Base-by-base conservation (phyloP, 2,113 vertebrate species). In the Riparia riparia region DNA sequence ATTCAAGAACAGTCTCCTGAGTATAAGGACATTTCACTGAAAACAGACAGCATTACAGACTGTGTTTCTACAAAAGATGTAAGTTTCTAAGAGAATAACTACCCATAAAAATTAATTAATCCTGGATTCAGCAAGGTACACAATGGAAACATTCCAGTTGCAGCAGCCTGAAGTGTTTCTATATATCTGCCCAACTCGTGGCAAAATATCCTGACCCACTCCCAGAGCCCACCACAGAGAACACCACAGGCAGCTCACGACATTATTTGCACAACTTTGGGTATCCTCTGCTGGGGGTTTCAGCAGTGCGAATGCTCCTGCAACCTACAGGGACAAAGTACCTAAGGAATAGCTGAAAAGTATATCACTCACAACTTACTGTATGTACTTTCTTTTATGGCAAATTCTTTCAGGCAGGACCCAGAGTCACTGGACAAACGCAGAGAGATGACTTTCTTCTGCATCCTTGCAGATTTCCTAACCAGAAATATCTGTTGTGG, bases 381-480 rank as follows among this genome's bases (percentile, higher is more conserved):
- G 96, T 99, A 99, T 72, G 98, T 98, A 96, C 98, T 99, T 96
- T 99, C 99, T 97, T 98, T 99, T 92, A 99, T 98, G 41, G 98
- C 95, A 96, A 99, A 98, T 95, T 99, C 98, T 63, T 98, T 98
- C 41, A 99, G 95, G 25, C 97, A 95, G 45, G 94, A 88, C 73
- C 96, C 98, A 32, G 95, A 97, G 47, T 97, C 97, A 60, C 94
- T 70, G 34, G 98, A 97, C 58, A 99, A 88, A 44, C 98, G 98
- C 65, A 99, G 97, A 18, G 98, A 99, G 39, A 99, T 98, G 24
- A 99, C 98, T 80, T 99, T 99, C 95, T 98, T 99, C 96, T 99
- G 99, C 90, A 99, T 95, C 69, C 93, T 97, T 21, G 98, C 72
- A 3, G 99, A 99, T 93, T 98, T 99, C 69, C 98, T 98, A 68